phyloP scores from a whole-genome alignment of 1,140 invertebrate species.

The Parasteatoda tepidariorum region DNA sequence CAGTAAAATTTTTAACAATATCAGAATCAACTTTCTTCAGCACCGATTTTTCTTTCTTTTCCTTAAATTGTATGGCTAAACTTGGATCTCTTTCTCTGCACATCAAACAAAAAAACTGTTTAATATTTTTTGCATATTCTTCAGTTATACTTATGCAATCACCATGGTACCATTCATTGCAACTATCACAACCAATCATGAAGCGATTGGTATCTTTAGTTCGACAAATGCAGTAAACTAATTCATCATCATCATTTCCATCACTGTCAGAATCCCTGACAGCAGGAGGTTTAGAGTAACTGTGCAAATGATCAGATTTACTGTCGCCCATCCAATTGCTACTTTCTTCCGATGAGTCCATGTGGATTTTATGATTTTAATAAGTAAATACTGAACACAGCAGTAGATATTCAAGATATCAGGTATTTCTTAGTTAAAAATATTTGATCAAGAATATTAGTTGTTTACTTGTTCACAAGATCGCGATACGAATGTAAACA shows the following conservation, averaged over 20 bases:
- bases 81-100: slow-evolving; percentile 81
- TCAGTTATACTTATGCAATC: slow-evolving; percentile 96
- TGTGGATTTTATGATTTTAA: no score
- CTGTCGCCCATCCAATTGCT: not conserved
- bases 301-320: slow-evolving; percentile 38
- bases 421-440: no score
- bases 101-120: slow-evolving; percentile 86
- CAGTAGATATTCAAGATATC: no score
- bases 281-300: slow-evolving; percentile 47
- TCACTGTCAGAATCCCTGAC: not conserved
- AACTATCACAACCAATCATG: slow-evolving; percentile 98
- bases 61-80: slow-evolving; percentile 83
- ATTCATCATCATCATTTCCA: slow-evolving; percentile 66
- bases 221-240: slow-evolving; percentile 94
- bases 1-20: slow-evolving; percentile 47
- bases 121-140: slow-evolving; percentile 91
- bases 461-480: no score
- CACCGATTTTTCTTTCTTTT: slow-evolving; percentile 71
- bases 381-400: no score
- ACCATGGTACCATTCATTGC: slow-evolving; percentile 99
- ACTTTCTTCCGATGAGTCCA: not conserved
- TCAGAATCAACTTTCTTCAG: slow-evolving; percentile 62
- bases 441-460: no score
- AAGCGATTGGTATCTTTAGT: slow-evolving; percentile 92
- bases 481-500: no score